These are phyloP conservation scores for Zapornia atra DNA, from an alignment of 2,113 vertebrate genomes.

Conservation along the genomic window DNA sequence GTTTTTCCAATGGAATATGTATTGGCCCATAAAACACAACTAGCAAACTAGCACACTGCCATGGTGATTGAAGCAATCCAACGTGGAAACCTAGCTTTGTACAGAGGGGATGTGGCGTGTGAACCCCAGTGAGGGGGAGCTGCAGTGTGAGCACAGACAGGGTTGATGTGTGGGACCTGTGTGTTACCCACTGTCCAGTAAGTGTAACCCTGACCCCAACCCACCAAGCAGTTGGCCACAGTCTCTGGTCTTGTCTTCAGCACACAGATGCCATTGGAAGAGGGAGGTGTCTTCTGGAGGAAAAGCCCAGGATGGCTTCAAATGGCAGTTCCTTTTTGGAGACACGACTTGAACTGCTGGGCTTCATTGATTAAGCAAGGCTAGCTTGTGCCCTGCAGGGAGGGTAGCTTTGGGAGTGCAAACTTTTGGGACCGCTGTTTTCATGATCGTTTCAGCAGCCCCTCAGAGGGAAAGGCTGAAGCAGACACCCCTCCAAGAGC, in stretches of 20 bases:
- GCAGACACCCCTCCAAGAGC: not conserved
- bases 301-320: not conserved
- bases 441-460: not conserved
- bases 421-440: not conserved
- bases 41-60: not conserved
- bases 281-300: not conserved
- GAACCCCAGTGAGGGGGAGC: not conserved
- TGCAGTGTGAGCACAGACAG: fast-evolving
- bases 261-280: not conserved
- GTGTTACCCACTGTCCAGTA: not conserved
- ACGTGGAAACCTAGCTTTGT: not conserved
- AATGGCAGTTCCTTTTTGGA: not conserved
- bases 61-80: not conserved
- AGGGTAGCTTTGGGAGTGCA: not conserved
- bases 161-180: not conserved
- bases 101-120: not conserved
- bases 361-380: not conserved
- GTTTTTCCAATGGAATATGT: not conserved
- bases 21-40: not conserved
- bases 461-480: not conserved
- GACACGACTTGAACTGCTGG: not conserved
- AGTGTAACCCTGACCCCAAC: not conserved
- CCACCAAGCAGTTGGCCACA: not conserved
- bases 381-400: not conserved
- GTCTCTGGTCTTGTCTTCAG: not conserved